Evolutionary conservation across 2,113 vertebrate species (phyloP), one percentile per base, ranked within the genome.

Genomic region (Pomatorhinus ruficollis): DNA sequence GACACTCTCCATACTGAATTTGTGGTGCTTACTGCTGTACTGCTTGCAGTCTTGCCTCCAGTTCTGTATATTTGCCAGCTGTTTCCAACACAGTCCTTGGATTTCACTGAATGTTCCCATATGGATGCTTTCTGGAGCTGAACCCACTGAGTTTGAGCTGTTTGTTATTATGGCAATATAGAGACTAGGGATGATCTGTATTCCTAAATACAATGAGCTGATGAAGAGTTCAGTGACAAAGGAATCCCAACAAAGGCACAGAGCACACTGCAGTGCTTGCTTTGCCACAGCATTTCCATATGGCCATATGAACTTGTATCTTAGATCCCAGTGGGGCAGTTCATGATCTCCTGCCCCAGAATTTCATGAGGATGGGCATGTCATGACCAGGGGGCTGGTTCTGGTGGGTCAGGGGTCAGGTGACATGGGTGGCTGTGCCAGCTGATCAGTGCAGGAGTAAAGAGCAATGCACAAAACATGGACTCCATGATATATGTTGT

Each of bases 11-110:
- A 57, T 53, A 81, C 61, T 22, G 57, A 80, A 54, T 76, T 57
- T 89, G 77, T 74, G 69, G 44, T 81, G 40, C 33, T 83, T 21
- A 11, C 47, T 86, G 88, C 78, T 72, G 40, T 54, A 71, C 42
- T 90, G 69, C 84, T 94, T 83, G 54, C 75, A 96, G 93, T 85
- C 84, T 93, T 79, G 86, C 91, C 90, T 89, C 40, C 50, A 65
- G 87, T 95, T 87, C 83, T 87, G 74, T 87, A 42, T 69, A 61
- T 80, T 77, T 94, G 78, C 78, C 87, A 94, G 81, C 74, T 93
- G 76, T 94, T 92, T 94, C 30, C 57, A 92, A 31, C 37, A 70
- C 20, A 81, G 25, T 57, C 80, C 57, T 86, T 94, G 77, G 42
- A 81, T 90, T 90, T 92, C 80, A 68, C 12, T 33, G 88, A 61